These are phyloP conservation scores for Microplitis deprimator DNA, from an alignment of 2,888 invertebrate genomes.

Conservation along the genomic window DNA sequence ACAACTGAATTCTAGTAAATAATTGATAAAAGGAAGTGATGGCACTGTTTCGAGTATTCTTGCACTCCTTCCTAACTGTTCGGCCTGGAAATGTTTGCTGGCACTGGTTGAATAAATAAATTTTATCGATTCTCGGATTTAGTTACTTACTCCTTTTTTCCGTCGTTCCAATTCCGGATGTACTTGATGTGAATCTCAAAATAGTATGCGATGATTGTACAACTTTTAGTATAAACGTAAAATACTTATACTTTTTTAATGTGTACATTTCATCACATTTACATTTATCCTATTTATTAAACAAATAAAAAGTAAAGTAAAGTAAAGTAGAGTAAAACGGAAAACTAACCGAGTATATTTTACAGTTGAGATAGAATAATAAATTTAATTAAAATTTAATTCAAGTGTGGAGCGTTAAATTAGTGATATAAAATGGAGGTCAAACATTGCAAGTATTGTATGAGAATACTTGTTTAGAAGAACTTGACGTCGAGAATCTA, in stretches of 20 bases:
- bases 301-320: neutral
- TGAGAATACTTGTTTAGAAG: slow-evolving; percentile 56
- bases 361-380: neutral
- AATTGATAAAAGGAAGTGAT: slow-evolving; percentile 55
- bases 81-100: slow-evolving; percentile 17
- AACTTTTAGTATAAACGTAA: neutral
- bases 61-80: slow-evolving; percentile 9
- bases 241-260: neutral
- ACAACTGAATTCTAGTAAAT: slow-evolving; percentile 48
- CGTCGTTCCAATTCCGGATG: neutral
- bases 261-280: neutral
- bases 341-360: neutral
- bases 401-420: slow-evolving; percentile 7
- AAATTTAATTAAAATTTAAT: neutral
- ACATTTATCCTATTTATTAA: neutral
- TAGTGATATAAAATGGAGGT: slow-evolving; percentile 12
- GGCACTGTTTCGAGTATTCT: slow-evolving; percentile 24
- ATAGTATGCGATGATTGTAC: neutral
- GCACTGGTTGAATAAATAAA: slow-evolving; percentile 34
- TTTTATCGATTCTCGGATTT: slow-evolving; percentile 33
- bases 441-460: slow-evolving; percentile 45
- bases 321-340: neutral
- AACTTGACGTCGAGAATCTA: slow-evolving; percentile 60
- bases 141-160: slow-evolving; percentile 20
- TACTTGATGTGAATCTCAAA: slow-evolving; percentile 2